Conservation (phyloP, 2,888 invertebrate species). For the Drosophila rubida region DNA sequence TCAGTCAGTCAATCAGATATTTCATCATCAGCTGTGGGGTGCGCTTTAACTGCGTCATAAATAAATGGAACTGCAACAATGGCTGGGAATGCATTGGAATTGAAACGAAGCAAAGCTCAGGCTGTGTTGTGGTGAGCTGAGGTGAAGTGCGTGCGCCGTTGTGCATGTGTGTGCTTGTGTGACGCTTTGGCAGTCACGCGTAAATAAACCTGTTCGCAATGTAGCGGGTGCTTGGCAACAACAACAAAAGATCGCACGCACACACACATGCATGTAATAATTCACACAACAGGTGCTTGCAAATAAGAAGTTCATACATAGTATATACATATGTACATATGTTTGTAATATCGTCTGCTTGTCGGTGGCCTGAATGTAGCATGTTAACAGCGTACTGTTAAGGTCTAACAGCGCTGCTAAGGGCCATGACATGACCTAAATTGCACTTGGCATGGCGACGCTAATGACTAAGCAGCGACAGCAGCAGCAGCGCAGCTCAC, state of each 20-base stretch:
- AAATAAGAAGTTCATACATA: constrained; percentile 6
- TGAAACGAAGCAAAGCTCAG: constrained; percentile 11
- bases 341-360: background rate
- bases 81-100: constrained; percentile 26
- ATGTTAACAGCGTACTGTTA: constrained; percentile 17
- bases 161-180: background rate
- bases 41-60: constrained; percentile 29
- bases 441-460: constrained; percentile 7
- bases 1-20: constrained; percentile 10
- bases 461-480: constrained; percentile 18
- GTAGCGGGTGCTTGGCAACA: constrained; percentile 40
- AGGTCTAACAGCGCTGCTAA: constrained; percentile 8
- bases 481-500: constrained; percentile 16
- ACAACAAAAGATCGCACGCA: constrained; percentile 12
- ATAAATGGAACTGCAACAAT: constrained; percentile 5
- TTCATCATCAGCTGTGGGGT: constrained; percentile 20
- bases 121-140: background rate
- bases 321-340: background rate
- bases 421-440: constrained; percentile 16
- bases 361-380: constrained; percentile 2
- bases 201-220: constrained; percentile 48
- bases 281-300: constrained; percentile 41
- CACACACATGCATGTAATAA: background rate
- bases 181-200: constrained; percentile 39
- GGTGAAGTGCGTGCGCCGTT: constrained; percentile 13